Percentiles rank a stretch among this genome's conserved stretches.
phyloP scores from a whole-genome alignment of 2,888 invertebrate genomes.

The Drosophila melanosoma region DNA sequence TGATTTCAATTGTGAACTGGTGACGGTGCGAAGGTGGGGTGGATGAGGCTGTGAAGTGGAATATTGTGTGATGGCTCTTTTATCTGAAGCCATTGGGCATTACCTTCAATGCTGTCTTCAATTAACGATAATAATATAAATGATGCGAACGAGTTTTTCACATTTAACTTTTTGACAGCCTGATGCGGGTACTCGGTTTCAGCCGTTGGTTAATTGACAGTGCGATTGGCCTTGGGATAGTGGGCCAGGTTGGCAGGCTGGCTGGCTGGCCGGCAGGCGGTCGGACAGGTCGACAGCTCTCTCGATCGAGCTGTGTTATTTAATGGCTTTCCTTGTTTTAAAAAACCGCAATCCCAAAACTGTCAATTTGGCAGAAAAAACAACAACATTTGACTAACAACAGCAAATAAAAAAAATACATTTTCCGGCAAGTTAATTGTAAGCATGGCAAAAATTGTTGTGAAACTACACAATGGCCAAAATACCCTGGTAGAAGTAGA shows the following conservation, averaged over 20 bases:
- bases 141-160: conserved; percentile 74
- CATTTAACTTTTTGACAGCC: conserved; percentile 78
- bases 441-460: conserved; percentile 29
- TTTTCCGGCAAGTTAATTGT: conserved; percentile 54
- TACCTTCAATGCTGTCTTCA: conserved; percentile 60
- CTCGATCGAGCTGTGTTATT: conserved; percentile 45
- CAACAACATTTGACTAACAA: conserved; percentile 30
- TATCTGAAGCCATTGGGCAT: conserved; percentile 41
- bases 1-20: conserved; percentile 24
- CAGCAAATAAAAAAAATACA: conserved; percentile 16
- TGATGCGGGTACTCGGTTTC: conserved; percentile 71
- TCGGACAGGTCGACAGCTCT: conserved; percentile 40
- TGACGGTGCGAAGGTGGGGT: not conserved
- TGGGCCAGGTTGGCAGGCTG: conserved; percentile 12
- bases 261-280: conserved; percentile 14
- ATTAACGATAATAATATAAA: conserved; percentile 75
- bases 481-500: not conserved
- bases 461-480: conserved; percentile 28
- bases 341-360: conserved; percentile 61
- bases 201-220: conserved; percentile 72
- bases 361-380: conserved; percentile 67
- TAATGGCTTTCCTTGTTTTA: conserved; percentile 57
- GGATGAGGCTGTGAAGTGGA: conserved; percentile 4
- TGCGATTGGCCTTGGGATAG: conserved; percentile 59
- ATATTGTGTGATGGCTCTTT: conserved; percentile 13